These are phyloP conservation scores for Drosophila rhopaloa DNA, from an alignment of 1,140 invertebrate genomes.

Conservation along the genomic window DNA sequence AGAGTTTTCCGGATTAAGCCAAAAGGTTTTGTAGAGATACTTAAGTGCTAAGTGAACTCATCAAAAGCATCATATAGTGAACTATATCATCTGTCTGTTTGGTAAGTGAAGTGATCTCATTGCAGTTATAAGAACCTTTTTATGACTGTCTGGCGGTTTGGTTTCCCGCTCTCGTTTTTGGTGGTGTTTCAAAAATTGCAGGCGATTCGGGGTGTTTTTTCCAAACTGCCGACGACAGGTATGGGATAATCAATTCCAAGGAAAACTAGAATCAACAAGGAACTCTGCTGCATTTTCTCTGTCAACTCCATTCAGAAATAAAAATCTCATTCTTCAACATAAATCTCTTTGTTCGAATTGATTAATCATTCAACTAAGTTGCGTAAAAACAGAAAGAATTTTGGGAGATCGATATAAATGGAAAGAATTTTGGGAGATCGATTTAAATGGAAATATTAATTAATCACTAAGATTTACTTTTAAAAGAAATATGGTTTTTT, in stretches of 20 bases:
- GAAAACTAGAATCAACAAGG: constrained; percentile 38
- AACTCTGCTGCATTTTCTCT: constrained; percentile 12
- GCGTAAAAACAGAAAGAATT: constrained; percentile 21
- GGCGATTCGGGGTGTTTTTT: constrained; percentile 76
- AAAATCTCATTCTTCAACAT: constrained; percentile 3
- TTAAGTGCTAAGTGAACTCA: constrained; percentile 24
- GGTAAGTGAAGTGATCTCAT: constrained; percentile 47
- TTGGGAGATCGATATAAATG: constrained; percentile 2
- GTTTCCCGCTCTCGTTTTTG: constrained; percentile 51
- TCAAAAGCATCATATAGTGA: constrained; percentile 10
- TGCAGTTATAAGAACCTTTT: constrained; percentile 12
- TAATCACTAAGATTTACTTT: neutral
- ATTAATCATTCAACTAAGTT: constrained; percentile 24
- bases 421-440: neutral
- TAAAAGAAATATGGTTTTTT: neutral
- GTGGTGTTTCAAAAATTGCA: constrained; percentile 77
- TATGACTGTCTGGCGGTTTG: constrained; percentile 43
- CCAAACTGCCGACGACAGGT: constrained; percentile 57
- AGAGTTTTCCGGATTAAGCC: constrained; percentile 29
- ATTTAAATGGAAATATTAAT: neutral
- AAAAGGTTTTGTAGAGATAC: constrained; percentile 30
- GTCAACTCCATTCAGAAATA: neutral
- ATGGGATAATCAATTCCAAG: constrained; percentile 77
- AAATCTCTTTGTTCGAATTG: constrained; percentile 16
- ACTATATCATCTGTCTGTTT: constrained; percentile 17